Evolutionary conservation across 2,888 invertebrate genomes (phyloP).

Genomic region (Hypercompe scribonia): DNA sequence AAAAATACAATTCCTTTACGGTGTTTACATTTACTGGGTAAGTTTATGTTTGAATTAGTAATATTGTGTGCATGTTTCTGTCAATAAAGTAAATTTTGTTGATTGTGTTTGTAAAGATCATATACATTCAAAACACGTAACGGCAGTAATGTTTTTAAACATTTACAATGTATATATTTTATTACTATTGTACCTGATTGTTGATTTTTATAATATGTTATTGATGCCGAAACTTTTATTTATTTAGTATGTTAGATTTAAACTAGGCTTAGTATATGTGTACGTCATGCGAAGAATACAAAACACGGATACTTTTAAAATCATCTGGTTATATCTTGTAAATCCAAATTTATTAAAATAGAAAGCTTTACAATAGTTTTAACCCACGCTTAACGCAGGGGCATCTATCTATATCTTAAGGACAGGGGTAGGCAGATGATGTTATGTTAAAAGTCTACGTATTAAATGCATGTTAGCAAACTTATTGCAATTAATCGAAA

Average conservation of each 20-base stretch:
- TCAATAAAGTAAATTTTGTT: constrained; percentile 2
- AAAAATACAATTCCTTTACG: constrained; percentile 38
- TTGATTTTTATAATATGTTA: constrained; percentile 39
- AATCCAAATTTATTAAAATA: background rate
- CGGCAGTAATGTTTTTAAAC: constrained; percentile 43
- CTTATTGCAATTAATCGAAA: background rate
- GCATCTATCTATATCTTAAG: too few species aligned
- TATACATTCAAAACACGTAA: constrained; percentile 12
- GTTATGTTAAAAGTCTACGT: background rate
- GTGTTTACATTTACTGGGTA: constrained; percentile 42
- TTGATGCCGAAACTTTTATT: constrained; percentile 33
- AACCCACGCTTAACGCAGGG: background rate
- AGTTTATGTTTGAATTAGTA: constrained; percentile 37
- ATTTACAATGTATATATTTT: constrained; percentile 30
- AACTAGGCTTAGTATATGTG: constrained; percentile 34
- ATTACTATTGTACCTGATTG: constrained; percentile 49
- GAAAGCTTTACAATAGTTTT: background rate
- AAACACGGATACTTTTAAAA: constrained; percentile 29
- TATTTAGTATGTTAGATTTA: constrained; percentile 22
- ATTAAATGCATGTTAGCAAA: background rate
- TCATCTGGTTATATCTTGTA: background rate
- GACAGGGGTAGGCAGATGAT: background rate
- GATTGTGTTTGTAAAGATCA: constrained; percentile 25
- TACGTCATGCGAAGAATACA: constrained; percentile 26
- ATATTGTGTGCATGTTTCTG: constrained; percentile 10